Evolutionary conservation across 2,797 vertebrate species (phyloP).

Genomic region (Enteromius radiatus): DNA sequence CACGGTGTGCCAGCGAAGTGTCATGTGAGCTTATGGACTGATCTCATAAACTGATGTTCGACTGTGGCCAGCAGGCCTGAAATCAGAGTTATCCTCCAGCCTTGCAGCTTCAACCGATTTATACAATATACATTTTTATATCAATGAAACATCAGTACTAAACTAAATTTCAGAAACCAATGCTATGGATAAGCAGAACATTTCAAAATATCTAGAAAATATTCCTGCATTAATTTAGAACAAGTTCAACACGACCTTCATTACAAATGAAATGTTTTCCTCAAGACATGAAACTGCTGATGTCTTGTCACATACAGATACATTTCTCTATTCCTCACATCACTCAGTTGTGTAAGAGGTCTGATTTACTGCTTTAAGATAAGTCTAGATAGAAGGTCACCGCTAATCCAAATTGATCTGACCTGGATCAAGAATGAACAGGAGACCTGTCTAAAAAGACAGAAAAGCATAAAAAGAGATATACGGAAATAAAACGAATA

Average conservation of each 20-base stretch:
- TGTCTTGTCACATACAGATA: background rate
- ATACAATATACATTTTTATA: constrained; percentile 9
- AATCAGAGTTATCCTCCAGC: background rate
- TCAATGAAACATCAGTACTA: background rate
- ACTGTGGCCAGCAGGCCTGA: constrained; percentile 19
- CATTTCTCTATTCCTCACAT: background rate
- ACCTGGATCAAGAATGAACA: constrained; percentile 18
- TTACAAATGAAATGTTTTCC: background rate
- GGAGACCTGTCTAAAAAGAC: background rate
- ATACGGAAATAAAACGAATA: background rate
- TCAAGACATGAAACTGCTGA: background rate
- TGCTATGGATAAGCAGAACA: background rate
- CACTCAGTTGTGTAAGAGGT: background rate
- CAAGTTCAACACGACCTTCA: background rate
- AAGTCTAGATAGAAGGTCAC: background rate
- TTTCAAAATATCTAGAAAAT: background rate
- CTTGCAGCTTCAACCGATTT: constrained; percentile 9
- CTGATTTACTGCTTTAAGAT: background rate
- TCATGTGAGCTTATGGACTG: constrained; percentile 44
- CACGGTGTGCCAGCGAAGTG: background rate
- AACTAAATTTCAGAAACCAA: background rate
- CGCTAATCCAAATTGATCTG: background rate
- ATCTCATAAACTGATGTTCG: constrained; percentile 37
- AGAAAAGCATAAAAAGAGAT: background rate
- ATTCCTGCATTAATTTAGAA: background rate